Base-by-base conservation (phyloP, 2,113 vertebrate species). In the Scophthalmus maximus region DNA sequence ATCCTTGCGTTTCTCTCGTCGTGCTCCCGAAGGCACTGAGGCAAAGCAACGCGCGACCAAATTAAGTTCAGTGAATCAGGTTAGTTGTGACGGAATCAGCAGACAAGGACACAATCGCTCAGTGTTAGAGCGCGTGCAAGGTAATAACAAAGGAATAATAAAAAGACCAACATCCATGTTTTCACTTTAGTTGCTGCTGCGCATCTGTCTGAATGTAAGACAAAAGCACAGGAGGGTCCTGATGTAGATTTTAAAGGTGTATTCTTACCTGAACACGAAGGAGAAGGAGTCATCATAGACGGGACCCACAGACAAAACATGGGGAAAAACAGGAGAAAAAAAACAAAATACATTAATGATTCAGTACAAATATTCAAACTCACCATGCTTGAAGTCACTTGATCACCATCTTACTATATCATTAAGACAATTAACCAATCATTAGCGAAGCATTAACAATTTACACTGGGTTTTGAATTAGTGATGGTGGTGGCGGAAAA, bases 221-320 rank as follows among this genome's bases (percentile, higher is more conserved):
- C 58, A 26, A 53, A 70, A 59, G 57, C 52, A 1, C 40, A 47
- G 69, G 36, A 53, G 17, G 23, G 47, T 47, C 18, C 5, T 8
- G 49, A 38, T 8, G 1, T 20, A n/a, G 27, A 51, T 20, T 34
- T 62, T 0, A 0, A 23, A 20, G 27, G 68, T 30, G 11, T 26
- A n/a, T 66, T 86, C 86, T 91, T 91, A 92, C 90, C 91, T 93
- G 89, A 79, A 50, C 27, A 73, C 25, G 42, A n/a, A 1, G 12
- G 26, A 58, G 61, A n/a, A 67, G 9, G 18, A 51, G 53, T 50
- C 73, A 49, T 26, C 49, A 12, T 18, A 52, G 58, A 20, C 5
- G 44, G 36, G 49, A 66, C 26, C 55, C 52, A 20, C 7, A 63
- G 57, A 58, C 47, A 10, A 47, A 67, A 29, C 71, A 65, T 72